Evolutionary conservation across 2,113 vertebrate species (phyloP).

Genomic region (Bubo scandiacus): DNA sequence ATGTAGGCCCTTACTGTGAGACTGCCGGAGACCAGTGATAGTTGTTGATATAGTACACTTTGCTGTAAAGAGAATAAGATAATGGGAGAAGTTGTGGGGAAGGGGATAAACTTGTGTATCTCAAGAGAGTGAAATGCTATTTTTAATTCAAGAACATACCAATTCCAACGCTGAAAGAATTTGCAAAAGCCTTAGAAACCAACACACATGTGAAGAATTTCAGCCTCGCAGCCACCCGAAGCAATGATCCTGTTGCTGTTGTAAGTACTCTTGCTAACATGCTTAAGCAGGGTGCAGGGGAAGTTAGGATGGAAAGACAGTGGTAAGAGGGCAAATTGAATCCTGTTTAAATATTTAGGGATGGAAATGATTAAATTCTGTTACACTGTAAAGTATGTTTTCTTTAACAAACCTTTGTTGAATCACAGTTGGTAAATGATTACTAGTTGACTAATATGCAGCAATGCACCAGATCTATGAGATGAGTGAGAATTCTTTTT

Average conservation of each 20-base stretch:
- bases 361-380: not conserved
- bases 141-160: constrained; percentile 90
- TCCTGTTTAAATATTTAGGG: not conserved
- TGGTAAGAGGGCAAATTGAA: not conserved
- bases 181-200: constrained; percentile 92
- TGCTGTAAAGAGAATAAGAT: not conserved
- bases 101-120: not conserved
- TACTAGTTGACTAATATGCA: not conserved
- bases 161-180: constrained; percentile 94
- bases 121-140: constrained; percentile 28
- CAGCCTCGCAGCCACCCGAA: constrained; percentile 93
- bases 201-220: constrained; percentile 90
- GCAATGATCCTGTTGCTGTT: constrained; percentile 92
- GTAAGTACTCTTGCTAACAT: constrained; percentile 69
- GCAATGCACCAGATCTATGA: not conserved
- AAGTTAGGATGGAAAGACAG: not conserved
- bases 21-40: not conserved
- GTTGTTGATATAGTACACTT: not conserved
- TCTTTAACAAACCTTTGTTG: not conserved
- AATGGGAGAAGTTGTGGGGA: not conserved
- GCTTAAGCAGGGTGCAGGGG: not conserved
- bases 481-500: not conserved
- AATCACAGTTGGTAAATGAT: not conserved
- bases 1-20: not conserved
- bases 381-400: not conserved